A percentile compares a stretch with the other conserved stretches of the same genome.
phyloP scores from a whole-genome alignment of 2,888 invertebrate species.

The Ophion obscuratus region DNA sequence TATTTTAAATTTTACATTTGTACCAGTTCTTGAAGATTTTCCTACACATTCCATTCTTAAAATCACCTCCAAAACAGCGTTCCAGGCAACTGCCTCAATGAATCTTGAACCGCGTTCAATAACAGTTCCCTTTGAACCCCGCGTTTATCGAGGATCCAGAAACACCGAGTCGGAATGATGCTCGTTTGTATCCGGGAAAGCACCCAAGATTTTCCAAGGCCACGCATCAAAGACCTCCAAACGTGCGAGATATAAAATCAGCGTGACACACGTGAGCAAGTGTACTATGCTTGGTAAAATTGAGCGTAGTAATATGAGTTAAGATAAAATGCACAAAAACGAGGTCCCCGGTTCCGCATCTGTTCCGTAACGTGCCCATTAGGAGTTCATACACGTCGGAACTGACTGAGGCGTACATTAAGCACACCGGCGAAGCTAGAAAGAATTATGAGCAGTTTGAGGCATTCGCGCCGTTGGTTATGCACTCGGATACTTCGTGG shows the following conservation, averaged over 20 bases:
- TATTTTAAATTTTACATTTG: too few species aligned
- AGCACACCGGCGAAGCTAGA: background rate
- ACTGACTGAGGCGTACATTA: conserved; percentile 10
- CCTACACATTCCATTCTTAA: too few species aligned
- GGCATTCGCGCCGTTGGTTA: conserved; percentile 39
- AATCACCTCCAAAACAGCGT: too few species aligned
- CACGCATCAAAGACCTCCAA: conserved; percentile 10
- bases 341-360: conserved; percentile 67
- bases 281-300: conserved; percentile 3
- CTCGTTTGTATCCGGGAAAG: conserved; percentile 61
- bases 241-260: conserved; percentile 16
- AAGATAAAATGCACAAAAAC: conserved; percentile 56
- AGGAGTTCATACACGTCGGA: conserved; percentile 5
- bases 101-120: background rate
- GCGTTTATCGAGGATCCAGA: too few species aligned
- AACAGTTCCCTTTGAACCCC: too few species aligned
- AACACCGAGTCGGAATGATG: too few species aligned
- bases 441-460: conserved; percentile 39
- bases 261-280: conserved; percentile 43
- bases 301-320: conserved; percentile 19
- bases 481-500: conserved; percentile 60
- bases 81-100: background rate
- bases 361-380: conserved; percentile 60
- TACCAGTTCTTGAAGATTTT: too few species aligned
- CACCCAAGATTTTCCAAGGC: conserved; percentile 3